These are phyloP conservation scores for Pycnomerus fuliginosus DNA, from an alignment of 2,888 invertebrate genomes.

Conservation along the genomic window DNA sequence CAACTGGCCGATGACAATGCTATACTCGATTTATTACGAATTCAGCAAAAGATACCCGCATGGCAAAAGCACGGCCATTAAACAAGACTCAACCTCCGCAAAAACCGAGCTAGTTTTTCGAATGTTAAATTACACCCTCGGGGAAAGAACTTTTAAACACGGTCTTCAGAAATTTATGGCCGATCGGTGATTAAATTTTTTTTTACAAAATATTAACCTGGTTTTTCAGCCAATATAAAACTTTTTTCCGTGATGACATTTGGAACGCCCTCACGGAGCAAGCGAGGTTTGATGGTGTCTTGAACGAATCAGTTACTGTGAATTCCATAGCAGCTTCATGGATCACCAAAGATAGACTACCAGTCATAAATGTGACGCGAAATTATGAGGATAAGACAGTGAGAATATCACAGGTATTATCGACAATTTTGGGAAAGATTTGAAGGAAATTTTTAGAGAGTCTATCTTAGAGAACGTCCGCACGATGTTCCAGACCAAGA, in stretches of 20 bases:
- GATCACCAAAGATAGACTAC: constrained; percentile 79
- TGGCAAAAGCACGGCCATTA: constrained; percentile 73
- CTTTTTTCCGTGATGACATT: constrained; percentile 77
- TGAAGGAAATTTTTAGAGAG: constrained; percentile 59
- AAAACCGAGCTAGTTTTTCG: constrained; percentile 80
- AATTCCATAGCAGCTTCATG: constrained; percentile 75
- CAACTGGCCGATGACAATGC: constrained; percentile 77
- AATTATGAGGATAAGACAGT: constrained; percentile 66
- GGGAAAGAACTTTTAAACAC: constrained; percentile 71
- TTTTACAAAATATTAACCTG: constrained; percentile 1
- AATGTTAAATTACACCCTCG: constrained; percentile 86
- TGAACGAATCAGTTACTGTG: constrained; percentile 61
- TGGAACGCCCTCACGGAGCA: constrained; percentile 73
- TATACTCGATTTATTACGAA: constrained; percentile 78
- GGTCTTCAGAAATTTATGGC: constrained; percentile 71
- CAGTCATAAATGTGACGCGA: constrained; percentile 69
- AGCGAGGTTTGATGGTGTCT: constrained; percentile 60
- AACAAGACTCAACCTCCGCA: constrained; percentile 70
- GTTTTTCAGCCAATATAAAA: constrained; percentile 62
- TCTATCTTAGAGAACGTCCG: constrained; percentile 71
- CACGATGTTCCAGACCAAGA: constrained; percentile 71
- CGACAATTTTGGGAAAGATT: not conserved
- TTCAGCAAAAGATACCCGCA: constrained; percentile 77
- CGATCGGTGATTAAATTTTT: constrained; percentile 56
- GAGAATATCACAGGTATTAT: constrained; percentile 62